phyloP scores from a whole-genome alignment of 2,797 vertebrate species.

The Hydrophis major region DNA sequence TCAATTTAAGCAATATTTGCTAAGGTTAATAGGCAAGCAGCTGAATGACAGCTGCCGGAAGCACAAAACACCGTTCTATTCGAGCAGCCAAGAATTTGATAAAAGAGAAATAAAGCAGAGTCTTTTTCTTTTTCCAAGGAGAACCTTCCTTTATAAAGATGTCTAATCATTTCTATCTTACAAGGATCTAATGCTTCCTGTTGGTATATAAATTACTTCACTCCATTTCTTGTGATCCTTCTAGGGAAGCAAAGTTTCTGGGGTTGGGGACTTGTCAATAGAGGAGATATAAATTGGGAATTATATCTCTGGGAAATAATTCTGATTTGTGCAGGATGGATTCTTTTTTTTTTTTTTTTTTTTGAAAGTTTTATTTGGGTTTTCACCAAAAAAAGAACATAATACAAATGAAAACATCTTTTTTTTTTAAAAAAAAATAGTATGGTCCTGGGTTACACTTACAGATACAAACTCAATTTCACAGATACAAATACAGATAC shows the following conservation, averaged over 20 bases:
- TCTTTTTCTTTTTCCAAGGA: constrained; percentile 43
- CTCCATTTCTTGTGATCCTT: constrained; percentile 26
- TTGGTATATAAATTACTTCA: constrained; percentile 49
- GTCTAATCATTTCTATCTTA: constrained; percentile 41
- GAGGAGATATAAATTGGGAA: constrained; percentile 8
- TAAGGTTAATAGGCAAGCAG: constrained; percentile 21
- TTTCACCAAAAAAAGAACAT: too few relatives aligned
- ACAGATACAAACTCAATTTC: too few relatives aligned
- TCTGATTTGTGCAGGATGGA: background rate
- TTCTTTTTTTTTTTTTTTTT: background rate
- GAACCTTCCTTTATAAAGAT: constrained; percentile 56
- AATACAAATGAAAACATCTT: too few relatives aligned
- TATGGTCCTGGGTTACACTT: too few relatives aligned
- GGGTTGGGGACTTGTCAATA: constrained; percentile 11
- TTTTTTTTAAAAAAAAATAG: too few relatives aligned
- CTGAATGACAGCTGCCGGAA: background rate
- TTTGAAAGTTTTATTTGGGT: too few relatives aligned
- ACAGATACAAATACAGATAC: too few relatives aligned
- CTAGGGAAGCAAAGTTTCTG: constrained; percentile 27
- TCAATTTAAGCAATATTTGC: rapidly evolving
- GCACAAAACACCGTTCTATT: background rate
- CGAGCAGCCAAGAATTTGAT: constrained; percentile 27
- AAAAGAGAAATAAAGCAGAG: constrained; percentile 10
- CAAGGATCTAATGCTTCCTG: constrained; percentile 41
- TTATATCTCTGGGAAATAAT: constrained; percentile 2